Evolutionary conservation across 2,797 vertebrate genomes (phyloP).

Genomic region (Helarctos malayanus): DNA sequence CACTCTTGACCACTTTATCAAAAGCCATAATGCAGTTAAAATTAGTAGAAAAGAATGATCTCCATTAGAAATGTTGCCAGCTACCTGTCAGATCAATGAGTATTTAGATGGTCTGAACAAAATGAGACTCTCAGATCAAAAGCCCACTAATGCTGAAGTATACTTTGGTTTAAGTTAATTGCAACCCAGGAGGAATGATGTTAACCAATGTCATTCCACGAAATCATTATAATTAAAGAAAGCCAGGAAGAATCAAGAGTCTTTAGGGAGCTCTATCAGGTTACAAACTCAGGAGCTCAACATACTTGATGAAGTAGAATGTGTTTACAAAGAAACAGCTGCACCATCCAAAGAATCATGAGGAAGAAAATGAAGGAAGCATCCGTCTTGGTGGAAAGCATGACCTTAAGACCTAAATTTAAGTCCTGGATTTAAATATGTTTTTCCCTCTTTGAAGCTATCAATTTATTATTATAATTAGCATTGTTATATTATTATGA

Average conservation of each 20-base stretch:
- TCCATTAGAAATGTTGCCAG: not conserved
- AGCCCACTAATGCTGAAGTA: conserved; percentile 21
- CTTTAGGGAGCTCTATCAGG: not conserved
- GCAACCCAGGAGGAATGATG: not conserved
- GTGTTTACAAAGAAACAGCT: not conserved
- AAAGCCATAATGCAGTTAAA: conserved; percentile 30
- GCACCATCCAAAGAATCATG: not conserved
- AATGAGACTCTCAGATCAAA: conserved; percentile 49
- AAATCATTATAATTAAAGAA: conserved; percentile 39
- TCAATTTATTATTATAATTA: not conserved
- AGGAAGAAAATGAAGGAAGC: not conserved
- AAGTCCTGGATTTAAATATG: not conserved
- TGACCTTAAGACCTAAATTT: not conserved
- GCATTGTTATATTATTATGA: not conserved
- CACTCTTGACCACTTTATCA: not conserved
- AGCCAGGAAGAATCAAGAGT: not conserved
- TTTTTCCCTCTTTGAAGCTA: not conserved
- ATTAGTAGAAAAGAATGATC: conserved; percentile 55
- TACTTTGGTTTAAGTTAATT: conserved; percentile 70
- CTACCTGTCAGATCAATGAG: conserved; percentile 26
- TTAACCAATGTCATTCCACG: not conserved
- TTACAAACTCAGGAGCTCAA: not conserved
- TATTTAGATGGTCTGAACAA: not conserved
- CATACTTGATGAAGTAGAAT: not conserved
- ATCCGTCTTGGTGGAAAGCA: not conserved